These are phyloP conservation scores for Apteryx mantelli DNA, from an alignment of 2,113 vertebrate species.

Conservation along the genomic window DNA sequence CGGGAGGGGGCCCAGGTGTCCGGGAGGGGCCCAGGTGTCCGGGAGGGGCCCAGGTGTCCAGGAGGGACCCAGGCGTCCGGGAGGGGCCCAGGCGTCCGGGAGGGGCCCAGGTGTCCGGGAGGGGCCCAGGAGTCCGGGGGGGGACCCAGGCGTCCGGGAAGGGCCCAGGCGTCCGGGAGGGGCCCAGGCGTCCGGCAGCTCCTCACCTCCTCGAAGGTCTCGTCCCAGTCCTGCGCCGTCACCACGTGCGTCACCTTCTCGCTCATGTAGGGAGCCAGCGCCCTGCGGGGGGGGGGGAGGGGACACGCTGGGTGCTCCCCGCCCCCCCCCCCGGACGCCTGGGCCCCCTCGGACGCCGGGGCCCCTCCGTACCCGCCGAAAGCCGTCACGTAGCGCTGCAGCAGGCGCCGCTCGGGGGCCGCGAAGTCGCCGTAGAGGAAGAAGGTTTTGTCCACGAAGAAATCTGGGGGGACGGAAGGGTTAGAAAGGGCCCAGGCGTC, in stretches of 20 bases:
- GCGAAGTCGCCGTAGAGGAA: too few species aligned
- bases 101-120: neutral
- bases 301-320: neutral
- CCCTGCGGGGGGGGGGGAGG: neutral
- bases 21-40: neutral
- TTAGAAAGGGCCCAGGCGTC: neutral
- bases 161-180: slow-evolving; percentile 58
- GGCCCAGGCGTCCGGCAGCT: too few species aligned
- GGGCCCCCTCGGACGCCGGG: too few species aligned
- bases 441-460: too few species aligned
- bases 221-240: too few species aligned
- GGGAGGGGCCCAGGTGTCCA: too few species aligned
- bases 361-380: neutral
- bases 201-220: too few species aligned
- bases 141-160: slow-evolving; percentile 65
- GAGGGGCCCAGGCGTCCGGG: neutral
- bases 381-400: too few species aligned
- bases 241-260: too few species aligned
- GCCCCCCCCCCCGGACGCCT: neutral
- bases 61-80: neutral
- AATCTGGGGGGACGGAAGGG: neutral
- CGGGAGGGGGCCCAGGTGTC: too few species aligned
- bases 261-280: neutral
- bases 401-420: too few species aligned
- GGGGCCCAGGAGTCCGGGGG: slow-evolving; percentile 17